phyloP scores from a whole-genome alignment of 2,888 invertebrate genomes.

The Protophormia terraenovae region DNA sequence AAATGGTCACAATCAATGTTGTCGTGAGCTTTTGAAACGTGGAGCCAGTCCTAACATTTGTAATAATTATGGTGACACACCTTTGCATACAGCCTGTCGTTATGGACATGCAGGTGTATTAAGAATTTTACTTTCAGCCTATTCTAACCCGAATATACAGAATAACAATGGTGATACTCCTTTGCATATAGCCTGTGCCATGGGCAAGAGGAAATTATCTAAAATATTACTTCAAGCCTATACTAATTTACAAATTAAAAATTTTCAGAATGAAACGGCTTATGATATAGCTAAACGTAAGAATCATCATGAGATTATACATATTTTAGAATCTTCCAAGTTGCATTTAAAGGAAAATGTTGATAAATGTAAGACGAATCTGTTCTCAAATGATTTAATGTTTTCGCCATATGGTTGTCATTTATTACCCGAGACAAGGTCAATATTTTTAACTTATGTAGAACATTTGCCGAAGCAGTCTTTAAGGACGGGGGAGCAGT shows the following conservation, averaged over 20 bases:
- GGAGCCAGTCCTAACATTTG: constrained; percentile 93
- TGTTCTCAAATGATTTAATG: constrained; percentile 79
- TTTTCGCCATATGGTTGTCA: constrained; percentile 97
- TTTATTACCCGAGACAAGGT: constrained; percentile 92
- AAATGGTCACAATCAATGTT: constrained; percentile 98
- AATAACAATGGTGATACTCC: constrained; percentile 98
- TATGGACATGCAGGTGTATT: constrained; percentile 98
- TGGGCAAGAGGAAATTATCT: constrained; percentile 95
- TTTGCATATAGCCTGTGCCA: constrained; percentile 95
- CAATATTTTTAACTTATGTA: constrained; percentile 92
- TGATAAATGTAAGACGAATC: constrained; percentile 56
- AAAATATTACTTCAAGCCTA: constrained; percentile 85
- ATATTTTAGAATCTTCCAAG: constrained; percentile 84
- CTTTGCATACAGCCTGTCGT: constrained; percentile 95
- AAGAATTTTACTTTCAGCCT: constrained; percentile 94
- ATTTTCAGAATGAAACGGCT: constrained; percentile 89
- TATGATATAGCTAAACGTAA: constrained; percentile 94
- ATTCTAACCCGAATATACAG: constrained; percentile 91
- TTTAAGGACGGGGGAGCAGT: constrained; percentile 93
- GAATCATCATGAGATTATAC: constrained; percentile 91
- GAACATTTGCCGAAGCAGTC: constrained; percentile 94
- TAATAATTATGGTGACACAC: constrained; percentile 97
- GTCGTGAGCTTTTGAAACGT: constrained; percentile 92
- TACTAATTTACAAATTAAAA: constrained; percentile 87
- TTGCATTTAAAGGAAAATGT: constrained; percentile 69